phyloP scores from a whole-genome alignment of 2,113 vertebrate species.

The Plecturocebus donacophilus region DNA sequence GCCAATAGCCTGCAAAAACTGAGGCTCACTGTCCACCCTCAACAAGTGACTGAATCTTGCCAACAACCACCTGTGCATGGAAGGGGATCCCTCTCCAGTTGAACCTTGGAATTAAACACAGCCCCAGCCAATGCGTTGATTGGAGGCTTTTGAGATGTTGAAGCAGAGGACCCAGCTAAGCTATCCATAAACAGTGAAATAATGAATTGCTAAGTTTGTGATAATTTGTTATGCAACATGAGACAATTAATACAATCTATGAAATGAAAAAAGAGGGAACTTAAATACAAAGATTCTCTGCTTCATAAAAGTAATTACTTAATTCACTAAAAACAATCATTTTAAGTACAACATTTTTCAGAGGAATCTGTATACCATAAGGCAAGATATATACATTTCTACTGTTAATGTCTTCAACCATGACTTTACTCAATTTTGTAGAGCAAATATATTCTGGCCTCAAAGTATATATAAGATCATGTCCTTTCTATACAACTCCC shows the following conservation, averaged over 20 bases:
- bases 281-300: not conserved
- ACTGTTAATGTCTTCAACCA: not conserved
- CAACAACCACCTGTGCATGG: accelerated
- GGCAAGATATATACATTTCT: not conserved
- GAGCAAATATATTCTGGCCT: not conserved
- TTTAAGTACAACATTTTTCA: not conserved
- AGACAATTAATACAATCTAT: not conserved
- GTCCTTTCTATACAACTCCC: not conserved
- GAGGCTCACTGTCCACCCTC: not conserved
- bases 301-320: not conserved
- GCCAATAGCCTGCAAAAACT: not conserved
- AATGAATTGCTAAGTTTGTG: not conserved
- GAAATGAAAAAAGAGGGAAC: not conserved
- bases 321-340: not conserved
- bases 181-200: not conserved
- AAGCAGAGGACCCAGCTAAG: not conserved
- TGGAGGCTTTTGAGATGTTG: not conserved
- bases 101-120: not conserved
- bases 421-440: not conserved
- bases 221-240: not conserved
- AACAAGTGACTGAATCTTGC: not conserved
- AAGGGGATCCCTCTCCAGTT: not conserved
- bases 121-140: not conserved
- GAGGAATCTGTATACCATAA: not conserved
- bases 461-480: too few relatives aligned